Conservation (phyloP, 2,888 invertebrate species). For the Deilephila elpenor region DNA sequence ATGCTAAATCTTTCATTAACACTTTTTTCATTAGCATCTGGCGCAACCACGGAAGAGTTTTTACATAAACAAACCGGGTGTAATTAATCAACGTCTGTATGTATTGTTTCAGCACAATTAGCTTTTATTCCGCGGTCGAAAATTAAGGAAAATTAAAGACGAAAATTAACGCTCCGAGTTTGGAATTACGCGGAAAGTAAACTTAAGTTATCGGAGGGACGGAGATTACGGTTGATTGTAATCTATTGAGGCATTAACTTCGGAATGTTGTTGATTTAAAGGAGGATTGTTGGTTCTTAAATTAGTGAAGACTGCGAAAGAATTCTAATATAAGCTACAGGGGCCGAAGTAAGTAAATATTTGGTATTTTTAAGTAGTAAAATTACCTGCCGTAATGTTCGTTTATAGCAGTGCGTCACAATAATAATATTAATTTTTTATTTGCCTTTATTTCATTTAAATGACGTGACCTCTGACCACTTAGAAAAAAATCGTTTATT, state of each 20-base stretch:
- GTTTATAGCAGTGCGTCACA: no score
- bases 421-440: no score
- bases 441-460: no score
- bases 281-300: background rate
- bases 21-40: background rate
- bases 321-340: background rate
- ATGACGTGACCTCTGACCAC: no score
- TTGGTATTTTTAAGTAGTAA: background rate
- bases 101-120: constrained; percentile 62
- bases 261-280: background rate
- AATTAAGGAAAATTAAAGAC: constrained; percentile 42
- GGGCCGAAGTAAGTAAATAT: background rate
- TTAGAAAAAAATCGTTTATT: no score
- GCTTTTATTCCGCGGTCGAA: constrained; percentile 52
- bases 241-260: constrained; percentile 50
- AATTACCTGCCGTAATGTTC: background rate
- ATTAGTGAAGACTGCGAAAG: constrained; percentile 1
- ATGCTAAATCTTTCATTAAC: background rate
- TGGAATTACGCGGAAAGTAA: constrained; percentile 65
- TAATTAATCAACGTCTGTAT: constrained; percentile 68
- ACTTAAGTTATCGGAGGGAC: constrained; percentile 52
- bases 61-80: constrained; percentile 52
- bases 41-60: constrained; percentile 42
- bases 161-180: constrained; percentile 52
- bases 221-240: constrained; percentile 64